Evolutionary conservation across 1,140 invertebrate species (phyloP).

Genomic region (Drosophila hydei): DNA sequence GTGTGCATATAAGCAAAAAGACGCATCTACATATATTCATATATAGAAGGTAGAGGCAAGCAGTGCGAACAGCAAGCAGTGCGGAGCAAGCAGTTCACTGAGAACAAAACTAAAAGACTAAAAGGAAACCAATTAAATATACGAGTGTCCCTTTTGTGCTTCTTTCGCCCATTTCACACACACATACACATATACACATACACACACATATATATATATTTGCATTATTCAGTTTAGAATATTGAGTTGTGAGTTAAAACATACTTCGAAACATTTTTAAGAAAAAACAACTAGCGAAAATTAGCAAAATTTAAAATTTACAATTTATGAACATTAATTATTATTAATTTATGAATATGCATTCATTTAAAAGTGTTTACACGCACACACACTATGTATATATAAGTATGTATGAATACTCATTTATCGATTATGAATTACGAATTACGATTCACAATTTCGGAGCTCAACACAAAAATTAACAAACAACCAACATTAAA

Average conservation of each 20-base stretch:
- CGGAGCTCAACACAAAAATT: conserved; percentile 24
- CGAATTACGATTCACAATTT: conserved; percentile 31
- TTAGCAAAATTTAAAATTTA: conserved; percentile 81
- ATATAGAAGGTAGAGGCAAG: conserved; percentile 26
- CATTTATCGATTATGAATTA: conserved; percentile 35
- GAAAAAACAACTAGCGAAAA: conserved; percentile 70
- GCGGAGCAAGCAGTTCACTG: conserved; percentile 40
- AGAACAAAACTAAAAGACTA: conserved; percentile 69
- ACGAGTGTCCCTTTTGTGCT: conserved; percentile 62
- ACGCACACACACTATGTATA: conserved; percentile 38
- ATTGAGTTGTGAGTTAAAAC: conserved; percentile 64
- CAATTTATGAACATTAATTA: conserved; percentile 45
- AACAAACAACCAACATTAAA: conserved; percentile 13
- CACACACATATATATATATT: conserved; percentile 18
- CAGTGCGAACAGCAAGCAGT: conserved; percentile 16
- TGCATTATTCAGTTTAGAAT: conserved; percentile 51
- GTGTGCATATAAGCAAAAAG: conserved; percentile 15
- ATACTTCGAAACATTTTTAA: conserved; percentile 59
- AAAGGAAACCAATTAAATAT: conserved; percentile 50
- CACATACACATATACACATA: conserved; percentile 21
- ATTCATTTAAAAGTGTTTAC: conserved; percentile 34
- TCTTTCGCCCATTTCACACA: conserved; percentile 53
- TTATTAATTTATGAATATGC: conserved; percentile 36
- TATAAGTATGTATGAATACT: conserved; percentile 42
- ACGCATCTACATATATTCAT: conserved; percentile 24